These are phyloP conservation scores for Gryllus bimaculatus DNA, from an alignment of 1,140 invertebrate species.

Conservation along the genomic window DNA sequence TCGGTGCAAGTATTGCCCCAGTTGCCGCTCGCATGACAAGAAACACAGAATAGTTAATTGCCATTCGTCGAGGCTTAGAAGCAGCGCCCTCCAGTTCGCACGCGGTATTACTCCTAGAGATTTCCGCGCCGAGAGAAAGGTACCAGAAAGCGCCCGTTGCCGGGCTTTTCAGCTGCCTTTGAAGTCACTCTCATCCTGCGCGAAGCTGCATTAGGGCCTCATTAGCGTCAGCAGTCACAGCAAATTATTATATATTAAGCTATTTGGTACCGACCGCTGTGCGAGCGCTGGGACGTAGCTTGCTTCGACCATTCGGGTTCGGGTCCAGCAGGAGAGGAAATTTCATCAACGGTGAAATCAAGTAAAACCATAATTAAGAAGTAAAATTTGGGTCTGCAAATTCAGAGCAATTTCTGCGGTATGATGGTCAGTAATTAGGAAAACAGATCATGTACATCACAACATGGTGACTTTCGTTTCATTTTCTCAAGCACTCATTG, in stretches of 20 bases:
- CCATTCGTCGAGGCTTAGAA: neutral
- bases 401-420: too few relatives aligned
- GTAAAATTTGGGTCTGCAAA: too few relatives aligned
- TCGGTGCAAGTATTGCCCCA: too few relatives aligned
- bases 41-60: neutral
- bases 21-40: neutral
- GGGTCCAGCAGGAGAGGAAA: too few relatives aligned
- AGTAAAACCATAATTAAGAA: too few relatives aligned
- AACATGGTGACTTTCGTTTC: too few relatives aligned
- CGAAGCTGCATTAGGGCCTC: neutral
- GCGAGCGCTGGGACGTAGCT: too few relatives aligned
- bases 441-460: too few relatives aligned
- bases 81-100: neutral
- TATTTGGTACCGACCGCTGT: neutral
- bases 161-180: neutral
- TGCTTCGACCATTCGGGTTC: too few relatives aligned
- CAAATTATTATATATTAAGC: neutral
- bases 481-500: too few relatives aligned
- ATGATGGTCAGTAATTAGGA: too few relatives aligned
- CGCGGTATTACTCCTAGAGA: neutral
- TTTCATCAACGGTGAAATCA: too few relatives aligned
- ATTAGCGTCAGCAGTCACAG: neutral
- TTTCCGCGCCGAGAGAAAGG: neutral
- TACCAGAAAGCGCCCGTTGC: neutral
- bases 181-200: neutral